Conservation (phyloP, 2,888 invertebrate species). For the Chymomyza fuscimana region DNA sequence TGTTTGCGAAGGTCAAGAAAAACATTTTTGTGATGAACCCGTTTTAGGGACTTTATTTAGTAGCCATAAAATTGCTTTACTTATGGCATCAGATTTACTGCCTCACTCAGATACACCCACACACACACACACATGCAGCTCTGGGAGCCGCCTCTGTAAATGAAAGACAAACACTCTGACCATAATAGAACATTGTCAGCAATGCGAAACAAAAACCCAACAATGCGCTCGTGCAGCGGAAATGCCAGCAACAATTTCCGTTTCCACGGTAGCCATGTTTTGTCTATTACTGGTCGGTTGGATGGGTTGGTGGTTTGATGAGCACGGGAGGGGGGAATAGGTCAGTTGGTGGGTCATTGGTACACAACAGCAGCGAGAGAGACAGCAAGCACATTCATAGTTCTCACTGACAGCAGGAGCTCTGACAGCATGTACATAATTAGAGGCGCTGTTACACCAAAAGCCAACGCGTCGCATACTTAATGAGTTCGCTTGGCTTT, state of each 20-base stretch:
- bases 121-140: neutral
- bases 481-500: constrained; percentile 61
- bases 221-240: constrained; percentile 42
- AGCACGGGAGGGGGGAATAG: no score
- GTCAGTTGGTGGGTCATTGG: neutral
- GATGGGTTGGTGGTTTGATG: no score
- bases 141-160: neutral
- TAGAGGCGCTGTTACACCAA: constrained; percentile 47
- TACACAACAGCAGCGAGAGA: neutral
- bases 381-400: neutral
- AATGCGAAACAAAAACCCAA: neutral
- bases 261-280: constrained; percentile 10
- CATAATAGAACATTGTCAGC: constrained; percentile 6
- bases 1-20: constrained; percentile 65
- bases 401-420: constrained; percentile 2
- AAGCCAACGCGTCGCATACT: constrained; percentile 47
- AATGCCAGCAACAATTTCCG: constrained; percentile 62
- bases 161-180: constrained; percentile 5
- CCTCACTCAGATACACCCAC: neutral
- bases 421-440: constrained; percentile 42
- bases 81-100: neutral
- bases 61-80: constrained; percentile 2
- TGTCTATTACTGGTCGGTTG: neutral
- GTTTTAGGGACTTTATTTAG: constrained; percentile 34
- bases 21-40: constrained; percentile 55